Base-by-base conservation (phyloP, 2,888 invertebrate genomes). In the Galerucella nymphaeae region DNA sequence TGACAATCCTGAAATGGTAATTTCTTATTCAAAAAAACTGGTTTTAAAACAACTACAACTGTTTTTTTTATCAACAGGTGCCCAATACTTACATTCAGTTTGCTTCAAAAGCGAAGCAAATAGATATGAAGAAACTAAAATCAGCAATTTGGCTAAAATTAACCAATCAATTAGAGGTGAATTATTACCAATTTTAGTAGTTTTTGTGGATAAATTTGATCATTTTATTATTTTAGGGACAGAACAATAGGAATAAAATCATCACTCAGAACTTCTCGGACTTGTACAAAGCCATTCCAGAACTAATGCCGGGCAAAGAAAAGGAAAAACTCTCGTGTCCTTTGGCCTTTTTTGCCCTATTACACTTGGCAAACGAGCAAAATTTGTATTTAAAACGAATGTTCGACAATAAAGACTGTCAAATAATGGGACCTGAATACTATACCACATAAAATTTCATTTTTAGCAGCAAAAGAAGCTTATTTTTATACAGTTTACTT, bases 361-460 rank as follows among this genome's bases (percentile, higher is more conserved):
- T 96, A 5, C 96, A 96, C 88, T 87, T 96, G 79, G 93, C 94
- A 2, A 96, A 96, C 84, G 96, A 96, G 83, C 91, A 92, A 80
- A 90, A 89, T 50, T 86, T 94, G 1, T 83, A 89, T 50, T 83
- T 92, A 30, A 87, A 88, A 78, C 89, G 89, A 38, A 85, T 86
- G 13, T 83, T 87, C 0, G 88, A 90, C 76, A 82, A 89, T 3
- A 86, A 88, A 71, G 90, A 92, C 83, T 89, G 92, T 73, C 84
- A 82, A 13, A 87, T 90, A 53, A 48, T 53, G 9, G 74, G 77
- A 13, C 70, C 76, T 30, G 38, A 38, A 53, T 16, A 53, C 18
- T 16, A 18, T 18, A n/a, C 48, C 1, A 48, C 5, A 2, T 48
- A 48, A 48, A 48, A 30, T 30, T 30, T n/a, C 5, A 48, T 48